Percentiles rank a stretch among this genome's conserved stretches.
Conservation (phyloP, 2,797 vertebrate genomes). For the Diceros bicornis region DNA sequence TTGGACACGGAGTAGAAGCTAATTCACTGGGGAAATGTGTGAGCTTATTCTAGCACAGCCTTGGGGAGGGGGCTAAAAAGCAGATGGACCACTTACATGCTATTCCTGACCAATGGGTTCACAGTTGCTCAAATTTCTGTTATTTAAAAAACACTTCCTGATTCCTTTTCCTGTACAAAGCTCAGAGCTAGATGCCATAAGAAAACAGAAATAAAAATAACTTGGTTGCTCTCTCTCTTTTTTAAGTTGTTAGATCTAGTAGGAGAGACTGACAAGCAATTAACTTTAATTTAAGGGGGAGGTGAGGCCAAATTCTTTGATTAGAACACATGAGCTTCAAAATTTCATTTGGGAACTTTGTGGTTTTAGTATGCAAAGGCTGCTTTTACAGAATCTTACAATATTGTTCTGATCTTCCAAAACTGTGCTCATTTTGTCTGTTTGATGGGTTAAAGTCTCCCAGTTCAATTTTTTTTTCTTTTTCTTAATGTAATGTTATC, state of each 20-base stretch:
- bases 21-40: neutral
- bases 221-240: neutral
- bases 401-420: neutral
- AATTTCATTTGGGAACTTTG: neutral
- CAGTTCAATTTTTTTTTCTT: neutral
- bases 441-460: neutral
- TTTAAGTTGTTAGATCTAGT: neutral
- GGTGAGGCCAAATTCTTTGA: neutral
- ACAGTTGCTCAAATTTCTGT: neutral
- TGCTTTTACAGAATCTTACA: neutral
- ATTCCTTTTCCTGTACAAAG: neutral
- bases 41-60: neutral
- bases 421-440: neutral
- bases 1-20: neutral
- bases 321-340: neutral
- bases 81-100: rapidly evolving
- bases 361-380: neutral
- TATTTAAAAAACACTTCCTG: neutral
- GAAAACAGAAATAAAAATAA: neutral
- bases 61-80: rapidly evolving
- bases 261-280: neutral
- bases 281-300: neutral
- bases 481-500: neutral
- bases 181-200: neutral
- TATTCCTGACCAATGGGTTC: neutral